Evolutionary conservation across 2,888 invertebrate genomes (phyloP).

Genomic region (Neoitamus cyanurus): DNA sequence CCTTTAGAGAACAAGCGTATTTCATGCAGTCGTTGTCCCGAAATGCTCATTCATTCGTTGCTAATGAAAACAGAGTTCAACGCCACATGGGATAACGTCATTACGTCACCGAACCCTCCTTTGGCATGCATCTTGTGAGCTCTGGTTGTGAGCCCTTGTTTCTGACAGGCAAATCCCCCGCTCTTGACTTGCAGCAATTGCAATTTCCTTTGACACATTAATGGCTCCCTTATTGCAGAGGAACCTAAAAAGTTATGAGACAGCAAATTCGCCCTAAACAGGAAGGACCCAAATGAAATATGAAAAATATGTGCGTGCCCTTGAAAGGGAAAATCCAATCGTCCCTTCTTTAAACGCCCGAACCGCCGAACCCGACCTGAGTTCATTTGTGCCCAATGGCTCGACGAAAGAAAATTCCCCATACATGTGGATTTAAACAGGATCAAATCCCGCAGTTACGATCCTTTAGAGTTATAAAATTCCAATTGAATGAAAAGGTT

Average conservation of each 20-base stretch:
- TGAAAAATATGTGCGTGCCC: not conserved
- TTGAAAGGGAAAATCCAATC: not conserved
- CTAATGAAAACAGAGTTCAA: not conserved
- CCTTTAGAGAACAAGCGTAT: not conserved
- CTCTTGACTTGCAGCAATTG: not conserved
- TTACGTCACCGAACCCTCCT: not conserved
- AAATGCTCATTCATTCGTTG: not conserved
- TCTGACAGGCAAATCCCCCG: not conserved
- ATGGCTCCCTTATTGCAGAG: not conserved
- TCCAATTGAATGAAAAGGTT: constrained; percentile 29
- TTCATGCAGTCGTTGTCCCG: not conserved
- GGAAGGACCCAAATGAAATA: not conserved
- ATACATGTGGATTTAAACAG: not conserved
- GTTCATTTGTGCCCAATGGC: not conserved
- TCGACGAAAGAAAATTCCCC: not conserved
- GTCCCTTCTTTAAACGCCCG: not conserved
- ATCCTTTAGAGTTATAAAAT: constrained; percentile 31
- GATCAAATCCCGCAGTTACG: not conserved
- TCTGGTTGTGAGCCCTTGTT: not conserved
- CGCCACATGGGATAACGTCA: not conserved
- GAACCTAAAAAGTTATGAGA: not conserved
- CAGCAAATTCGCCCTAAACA: not conserved
- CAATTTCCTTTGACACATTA: not conserved
- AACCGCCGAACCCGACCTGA: not conserved
- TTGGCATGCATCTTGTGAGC: not conserved